These are phyloP conservation scores for Hapalemur alaotrensis DNA, from an alignment of 2,797 vertebrate species.

Conservation along the genomic window DNA sequence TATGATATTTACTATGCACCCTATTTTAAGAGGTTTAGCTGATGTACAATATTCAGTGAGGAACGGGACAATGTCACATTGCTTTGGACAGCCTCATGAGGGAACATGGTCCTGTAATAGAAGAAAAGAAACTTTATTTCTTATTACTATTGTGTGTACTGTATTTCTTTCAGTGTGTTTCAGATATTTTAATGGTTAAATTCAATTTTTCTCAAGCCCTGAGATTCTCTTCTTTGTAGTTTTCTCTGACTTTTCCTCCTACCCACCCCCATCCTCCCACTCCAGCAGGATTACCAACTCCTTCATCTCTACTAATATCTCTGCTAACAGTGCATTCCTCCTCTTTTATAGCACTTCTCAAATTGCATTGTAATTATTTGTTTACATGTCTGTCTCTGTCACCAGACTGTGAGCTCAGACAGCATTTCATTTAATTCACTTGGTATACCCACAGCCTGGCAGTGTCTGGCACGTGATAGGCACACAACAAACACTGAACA, in stretches of 20 bases:
- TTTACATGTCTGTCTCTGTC: conserved; percentile 60
- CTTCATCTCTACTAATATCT: conserved; percentile 6
- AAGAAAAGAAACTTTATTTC: neutral
- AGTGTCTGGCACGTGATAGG: conserved; percentile 29
- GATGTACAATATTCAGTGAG: neutral
- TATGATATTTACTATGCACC: neutral
- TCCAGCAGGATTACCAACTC: neutral
- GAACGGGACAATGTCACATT: neutral
- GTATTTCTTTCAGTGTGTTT: neutral
- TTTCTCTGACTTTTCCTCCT: neutral
- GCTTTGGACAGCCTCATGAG: neutral
- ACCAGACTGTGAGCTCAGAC: conserved; percentile 59
- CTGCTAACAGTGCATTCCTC: conserved; percentile 38
- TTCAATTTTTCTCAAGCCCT: conserved; percentile 20
- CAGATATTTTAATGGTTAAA: neutral
- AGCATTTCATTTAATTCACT: conserved; percentile 40
- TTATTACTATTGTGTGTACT: neutral
- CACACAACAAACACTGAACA: neutral
- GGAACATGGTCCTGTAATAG: neutral
- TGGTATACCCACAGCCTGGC: conserved; percentile 5
- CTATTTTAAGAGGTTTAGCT: neutral
- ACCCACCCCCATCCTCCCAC: too few species aligned
- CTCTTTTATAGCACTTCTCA: conserved; percentile 37
- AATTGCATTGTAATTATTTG: conserved; percentile 61
- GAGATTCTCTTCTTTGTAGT: neutral